A percentile compares a stretch with the other conserved stretches of the same genome.
Conservation (phyloP, 2,888 invertebrate species). For the Diploptera punctata region DNA sequence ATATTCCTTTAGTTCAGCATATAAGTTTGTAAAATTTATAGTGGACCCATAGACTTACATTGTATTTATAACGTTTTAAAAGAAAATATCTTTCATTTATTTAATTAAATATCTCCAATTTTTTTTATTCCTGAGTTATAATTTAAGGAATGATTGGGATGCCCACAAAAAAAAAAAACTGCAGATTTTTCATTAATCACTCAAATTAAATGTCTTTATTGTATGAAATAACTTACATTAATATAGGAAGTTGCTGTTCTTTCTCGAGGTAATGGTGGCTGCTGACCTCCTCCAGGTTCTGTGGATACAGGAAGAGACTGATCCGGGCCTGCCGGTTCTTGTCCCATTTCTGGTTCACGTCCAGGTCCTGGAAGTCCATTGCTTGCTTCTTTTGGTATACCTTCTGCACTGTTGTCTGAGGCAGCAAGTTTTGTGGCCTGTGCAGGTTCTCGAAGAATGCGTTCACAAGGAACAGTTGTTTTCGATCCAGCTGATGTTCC, state of each 20-base stretch:
- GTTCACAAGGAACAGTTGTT: constrained; percentile 27
- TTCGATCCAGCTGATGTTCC: background rate
- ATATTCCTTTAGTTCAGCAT: too few species aligned
- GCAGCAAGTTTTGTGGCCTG: constrained; percentile 30
- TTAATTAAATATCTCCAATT: too few species aligned
- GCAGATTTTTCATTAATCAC: too few species aligned
- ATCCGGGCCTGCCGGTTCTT: constrained; percentile 64
- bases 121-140: too few species aligned
- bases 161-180: too few species aligned
- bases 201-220: too few species aligned
- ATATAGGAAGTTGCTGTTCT: constrained; percentile 68
- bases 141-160: too few species aligned
- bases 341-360: constrained; percentile 60
- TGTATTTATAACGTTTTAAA: too few species aligned
- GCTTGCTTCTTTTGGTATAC: constrained; percentile 14
- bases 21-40: too few species aligned
- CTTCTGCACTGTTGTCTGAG: constrained; percentile 3
- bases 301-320: constrained; percentile 54
- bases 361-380: constrained; percentile 33
- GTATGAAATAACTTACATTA: constrained; percentile 57
- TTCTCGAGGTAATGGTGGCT: constrained; percentile 61
- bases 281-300: constrained; percentile 30
- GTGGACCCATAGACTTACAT: too few species aligned
- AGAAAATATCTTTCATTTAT: too few species aligned
- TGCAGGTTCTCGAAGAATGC: constrained; percentile 30